Evolutionary conservation across 2,888 invertebrate species (phyloP).

Genomic region (Conistra vaccinii): DNA sequence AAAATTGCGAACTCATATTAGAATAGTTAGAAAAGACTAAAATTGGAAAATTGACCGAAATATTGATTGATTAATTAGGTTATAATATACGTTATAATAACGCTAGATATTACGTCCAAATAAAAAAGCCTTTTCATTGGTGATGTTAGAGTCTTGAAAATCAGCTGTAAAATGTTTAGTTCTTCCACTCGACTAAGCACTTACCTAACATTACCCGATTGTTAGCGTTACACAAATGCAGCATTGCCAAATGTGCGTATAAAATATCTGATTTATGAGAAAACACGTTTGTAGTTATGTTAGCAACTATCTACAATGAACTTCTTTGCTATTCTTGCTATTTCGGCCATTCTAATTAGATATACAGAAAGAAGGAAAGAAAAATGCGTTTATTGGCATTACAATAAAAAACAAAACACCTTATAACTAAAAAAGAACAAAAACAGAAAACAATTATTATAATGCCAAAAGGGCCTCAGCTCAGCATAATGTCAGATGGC

Average conservation of each 20-base stretch:
- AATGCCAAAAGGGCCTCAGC: too few relatives aligned
- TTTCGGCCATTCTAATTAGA: not conserved
- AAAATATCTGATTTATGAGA: conserved; percentile 32
- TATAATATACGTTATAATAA: not conserved
- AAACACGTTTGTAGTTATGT: conserved; percentile 7
- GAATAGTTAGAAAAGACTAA: not conserved
- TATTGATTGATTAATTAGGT: not conserved
- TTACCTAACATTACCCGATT: conserved; percentile 32
- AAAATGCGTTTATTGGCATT: too few relatives aligned
- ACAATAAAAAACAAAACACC: too few relatives aligned
- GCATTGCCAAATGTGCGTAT: conserved; percentile 39
- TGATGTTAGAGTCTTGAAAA: conserved; percentile 11
- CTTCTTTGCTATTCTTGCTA: not conserved
- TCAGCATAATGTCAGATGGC: too few relatives aligned
- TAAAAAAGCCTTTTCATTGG: not conserved
- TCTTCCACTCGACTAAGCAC: conserved; percentile 22
- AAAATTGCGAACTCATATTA: too few relatives aligned
- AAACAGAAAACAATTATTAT: too few relatives aligned
- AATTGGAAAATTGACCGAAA: not conserved
- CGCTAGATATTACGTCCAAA: not conserved
- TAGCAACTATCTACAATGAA: not conserved
- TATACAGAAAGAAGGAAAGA: too few relatives aligned
- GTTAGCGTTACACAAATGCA: conserved; percentile 28
- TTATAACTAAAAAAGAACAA: too few relatives aligned
- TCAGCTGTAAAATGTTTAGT: conserved; percentile 17